phyloP scores from a whole-genome alignment of 2,113 vertebrate genomes.

The Hippopotamus amphibius region DNA sequence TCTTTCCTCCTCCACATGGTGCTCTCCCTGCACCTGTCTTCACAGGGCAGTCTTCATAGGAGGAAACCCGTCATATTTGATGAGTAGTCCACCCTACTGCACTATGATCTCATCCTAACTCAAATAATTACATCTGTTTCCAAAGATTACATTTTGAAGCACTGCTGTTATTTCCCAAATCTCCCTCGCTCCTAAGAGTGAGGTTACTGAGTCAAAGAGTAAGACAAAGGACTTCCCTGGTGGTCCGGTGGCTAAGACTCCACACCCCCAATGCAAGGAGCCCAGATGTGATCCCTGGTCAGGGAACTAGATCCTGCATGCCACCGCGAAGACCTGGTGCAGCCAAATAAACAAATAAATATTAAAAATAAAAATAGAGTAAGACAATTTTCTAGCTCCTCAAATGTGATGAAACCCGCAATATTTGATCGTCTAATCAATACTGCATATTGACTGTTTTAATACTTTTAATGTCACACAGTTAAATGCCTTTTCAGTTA shows the following conservation, averaged over 20 bases:
- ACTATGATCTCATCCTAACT: not conserved
- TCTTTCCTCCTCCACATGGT: not conserved
- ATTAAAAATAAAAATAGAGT: too few species aligned
- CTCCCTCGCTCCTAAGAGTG: not conserved
- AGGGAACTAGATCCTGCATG: too few species aligned
- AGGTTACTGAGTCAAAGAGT: not conserved
- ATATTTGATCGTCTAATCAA: not conserved
- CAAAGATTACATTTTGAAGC: not conserved
- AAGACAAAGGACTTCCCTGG: not conserved
- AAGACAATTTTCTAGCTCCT: not conserved
- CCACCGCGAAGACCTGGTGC: too few species aligned
- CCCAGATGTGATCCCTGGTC: too few species aligned
- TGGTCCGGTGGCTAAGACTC: too few species aligned
- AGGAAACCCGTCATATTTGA: not conserved
- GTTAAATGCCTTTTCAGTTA: not conserved
- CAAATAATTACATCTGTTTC: not conserved
- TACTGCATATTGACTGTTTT: not conserved
- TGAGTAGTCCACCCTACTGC: not conserved
- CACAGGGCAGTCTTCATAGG: not conserved
- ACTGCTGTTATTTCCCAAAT: not conserved
- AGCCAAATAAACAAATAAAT: too few species aligned
- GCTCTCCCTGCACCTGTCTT: not conserved
- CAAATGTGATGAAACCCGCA: not conserved
- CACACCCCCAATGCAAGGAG: too few species aligned
- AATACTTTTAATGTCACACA: not conserved